Evolutionary conservation across 2,888 invertebrate genomes (phyloP).

Genomic region (Pecten maximus): DNA sequence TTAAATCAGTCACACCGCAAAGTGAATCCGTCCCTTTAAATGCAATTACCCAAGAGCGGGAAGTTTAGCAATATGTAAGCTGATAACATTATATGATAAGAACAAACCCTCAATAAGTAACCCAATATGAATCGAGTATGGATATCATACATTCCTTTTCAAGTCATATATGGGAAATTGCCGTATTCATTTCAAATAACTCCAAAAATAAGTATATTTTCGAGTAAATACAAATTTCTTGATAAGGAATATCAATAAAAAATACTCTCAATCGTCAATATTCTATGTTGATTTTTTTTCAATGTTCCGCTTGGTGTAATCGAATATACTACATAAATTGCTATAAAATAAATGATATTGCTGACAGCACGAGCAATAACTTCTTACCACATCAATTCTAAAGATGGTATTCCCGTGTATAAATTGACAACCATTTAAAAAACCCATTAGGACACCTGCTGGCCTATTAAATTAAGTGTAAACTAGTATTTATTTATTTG

Average conservation of each 20-base stretch:
- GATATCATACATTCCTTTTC: background rate
- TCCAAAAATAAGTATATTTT: background rate
- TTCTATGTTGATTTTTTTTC: background rate
- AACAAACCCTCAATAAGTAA: background rate
- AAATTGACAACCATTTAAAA: no score
- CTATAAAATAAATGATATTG: background rate
- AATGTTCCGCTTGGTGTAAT: background rate
- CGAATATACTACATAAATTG: background rate
- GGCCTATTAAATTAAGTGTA: no score
- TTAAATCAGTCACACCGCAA: conserved; percentile 19
- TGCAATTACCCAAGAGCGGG: background rate
- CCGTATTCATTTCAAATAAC: background rate
- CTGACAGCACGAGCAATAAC: background rate
- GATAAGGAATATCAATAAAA: background rate
- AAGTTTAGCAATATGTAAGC: background rate
- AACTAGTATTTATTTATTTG: background rate
- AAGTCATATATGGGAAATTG: background rate
- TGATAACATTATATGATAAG: background rate
- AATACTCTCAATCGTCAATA: no score
- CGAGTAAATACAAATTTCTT: background rate
- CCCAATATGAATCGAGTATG: background rate
- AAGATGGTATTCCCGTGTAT: no score
- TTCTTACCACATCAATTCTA: background rate
- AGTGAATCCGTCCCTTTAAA: background rate
- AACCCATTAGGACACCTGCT: no score